Conservation (phyloP, 2,888 invertebrate genomes). For the Byasa hedistus region DNA sequence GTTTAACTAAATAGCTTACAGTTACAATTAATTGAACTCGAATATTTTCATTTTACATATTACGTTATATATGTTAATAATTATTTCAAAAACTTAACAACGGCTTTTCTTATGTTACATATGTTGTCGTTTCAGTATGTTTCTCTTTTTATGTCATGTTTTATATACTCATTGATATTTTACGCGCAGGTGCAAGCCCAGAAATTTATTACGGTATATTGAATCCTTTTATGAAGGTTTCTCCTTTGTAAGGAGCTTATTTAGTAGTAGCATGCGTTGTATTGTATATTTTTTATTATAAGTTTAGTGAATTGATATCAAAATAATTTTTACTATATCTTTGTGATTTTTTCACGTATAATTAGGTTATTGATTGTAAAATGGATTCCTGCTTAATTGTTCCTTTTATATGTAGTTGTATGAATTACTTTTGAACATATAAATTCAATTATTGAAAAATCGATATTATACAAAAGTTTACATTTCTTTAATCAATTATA, state of each 20-base stretch:
- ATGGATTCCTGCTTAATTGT: too few relatives aligned
- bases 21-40: background rate
- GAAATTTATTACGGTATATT: conserved; percentile 25
- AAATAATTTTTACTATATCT: too few relatives aligned
- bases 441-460: too few relatives aligned
- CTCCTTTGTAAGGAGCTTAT: conserved; percentile 4
- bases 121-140: background rate
- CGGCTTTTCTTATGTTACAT: conserved; percentile 3
- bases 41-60: background rate
- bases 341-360: too few relatives aligned
- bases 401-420: too few relatives aligned
- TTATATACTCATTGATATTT: conserved; percentile 10
- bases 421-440: too few relatives aligned
- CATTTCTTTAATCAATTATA: too few relatives aligned
- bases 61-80: background rate
- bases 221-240: conserved; percentile 18
- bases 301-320: too few relatives aligned
- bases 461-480: too few relatives aligned
- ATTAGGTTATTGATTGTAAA: too few relatives aligned
- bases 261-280: conserved; percentile 7
- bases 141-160: conserved; percentile 12
- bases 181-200: conserved; percentile 19
- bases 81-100: background rate
- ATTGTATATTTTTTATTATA: too few relatives aligned
- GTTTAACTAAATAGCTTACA: too few relatives aligned